These are phyloP conservation scores for Tapirus terrestris DNA, from an alignment of 2,113 vertebrate genomes.

Conservation along the genomic window DNA sequence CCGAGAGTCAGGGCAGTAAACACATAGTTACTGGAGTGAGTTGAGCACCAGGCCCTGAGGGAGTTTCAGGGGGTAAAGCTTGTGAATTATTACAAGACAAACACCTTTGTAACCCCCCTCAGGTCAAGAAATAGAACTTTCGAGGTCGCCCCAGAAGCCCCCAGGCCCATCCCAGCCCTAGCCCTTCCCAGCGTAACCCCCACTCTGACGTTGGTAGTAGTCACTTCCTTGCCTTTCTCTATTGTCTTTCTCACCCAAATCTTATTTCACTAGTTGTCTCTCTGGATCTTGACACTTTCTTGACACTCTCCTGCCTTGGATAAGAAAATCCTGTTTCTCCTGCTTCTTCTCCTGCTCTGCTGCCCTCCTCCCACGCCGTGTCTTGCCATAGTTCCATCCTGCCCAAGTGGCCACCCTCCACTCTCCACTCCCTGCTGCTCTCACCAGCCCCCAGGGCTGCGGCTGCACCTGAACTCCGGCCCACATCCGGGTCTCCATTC, in stretches of 20 bases:
- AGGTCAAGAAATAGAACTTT: neutral
- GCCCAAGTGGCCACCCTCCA: fast-evolving
- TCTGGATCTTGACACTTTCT: neutral
- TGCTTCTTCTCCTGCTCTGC: neutral
- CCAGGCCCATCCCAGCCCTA: too few species aligned
- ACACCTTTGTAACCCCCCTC: neutral
- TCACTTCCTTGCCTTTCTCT: neutral
- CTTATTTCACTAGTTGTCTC: neutral
- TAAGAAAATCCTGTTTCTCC: neutral
- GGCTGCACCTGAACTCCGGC: neutral
- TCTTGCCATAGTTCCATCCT: neutral
- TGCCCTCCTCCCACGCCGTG: neutral
- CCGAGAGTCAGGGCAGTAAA: neutral
- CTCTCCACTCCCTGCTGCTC: fast-evolving
- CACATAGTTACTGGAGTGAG: too few species aligned
- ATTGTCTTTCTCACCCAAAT: neutral
- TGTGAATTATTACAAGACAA: neutral
- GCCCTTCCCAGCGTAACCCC: too few species aligned
- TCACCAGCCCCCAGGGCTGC: neutral
- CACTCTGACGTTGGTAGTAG: neutral
- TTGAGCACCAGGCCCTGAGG: neutral
- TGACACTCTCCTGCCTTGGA: neutral
- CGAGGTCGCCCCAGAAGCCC: neutral
- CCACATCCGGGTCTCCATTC: fast-evolving
- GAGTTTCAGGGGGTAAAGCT: neutral